These are phyloP conservation scores for Rostratula benghalensis DNA, from an alignment of 2,113 vertebrate species.

Conservation along the genomic window DNA sequence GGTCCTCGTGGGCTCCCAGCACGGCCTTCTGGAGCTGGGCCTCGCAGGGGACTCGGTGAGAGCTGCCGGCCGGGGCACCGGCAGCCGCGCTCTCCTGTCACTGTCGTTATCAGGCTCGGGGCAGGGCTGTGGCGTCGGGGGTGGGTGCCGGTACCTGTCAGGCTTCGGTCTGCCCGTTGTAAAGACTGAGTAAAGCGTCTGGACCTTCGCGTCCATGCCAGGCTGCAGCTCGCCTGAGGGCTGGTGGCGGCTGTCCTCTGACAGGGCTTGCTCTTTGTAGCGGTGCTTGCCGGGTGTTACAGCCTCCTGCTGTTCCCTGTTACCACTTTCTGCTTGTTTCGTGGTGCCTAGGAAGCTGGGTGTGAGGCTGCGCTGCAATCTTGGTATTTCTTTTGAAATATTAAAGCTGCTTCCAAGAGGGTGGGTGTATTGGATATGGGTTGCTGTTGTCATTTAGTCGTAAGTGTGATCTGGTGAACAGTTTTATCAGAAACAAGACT, in stretches of 20 bases:
- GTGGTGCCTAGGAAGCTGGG: accelerated
- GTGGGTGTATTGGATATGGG: accelerated
- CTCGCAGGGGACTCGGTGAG: conserved; percentile 66
- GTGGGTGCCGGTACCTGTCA: background rate
- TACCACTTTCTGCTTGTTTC: too few species aligned
- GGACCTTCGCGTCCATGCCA: background rate
- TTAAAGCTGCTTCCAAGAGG: accelerated
- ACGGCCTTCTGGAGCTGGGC: conserved; percentile 81
- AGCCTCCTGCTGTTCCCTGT: too few species aligned
- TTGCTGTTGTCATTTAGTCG: background rate
- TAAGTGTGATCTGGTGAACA: accelerated
- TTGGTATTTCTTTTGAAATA: background rate
- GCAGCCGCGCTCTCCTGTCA: background rate
- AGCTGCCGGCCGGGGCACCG: background rate
- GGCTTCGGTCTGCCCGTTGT: background rate
- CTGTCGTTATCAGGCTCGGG: background rate
- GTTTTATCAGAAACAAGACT: background rate
- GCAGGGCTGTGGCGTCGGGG: background rate
- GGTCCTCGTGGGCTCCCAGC: conserved; percentile 80
- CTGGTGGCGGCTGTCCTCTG: too few species aligned
- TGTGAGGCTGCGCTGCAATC: background rate
- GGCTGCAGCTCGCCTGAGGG: background rate
- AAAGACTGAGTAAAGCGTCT: too few species aligned
- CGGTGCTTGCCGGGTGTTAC: accelerated
- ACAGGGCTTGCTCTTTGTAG: accelerated